Evolutionary conservation across 2,113 vertebrate species (phyloP).

Genomic region (Ibidorhyncha struthersii): DNA sequence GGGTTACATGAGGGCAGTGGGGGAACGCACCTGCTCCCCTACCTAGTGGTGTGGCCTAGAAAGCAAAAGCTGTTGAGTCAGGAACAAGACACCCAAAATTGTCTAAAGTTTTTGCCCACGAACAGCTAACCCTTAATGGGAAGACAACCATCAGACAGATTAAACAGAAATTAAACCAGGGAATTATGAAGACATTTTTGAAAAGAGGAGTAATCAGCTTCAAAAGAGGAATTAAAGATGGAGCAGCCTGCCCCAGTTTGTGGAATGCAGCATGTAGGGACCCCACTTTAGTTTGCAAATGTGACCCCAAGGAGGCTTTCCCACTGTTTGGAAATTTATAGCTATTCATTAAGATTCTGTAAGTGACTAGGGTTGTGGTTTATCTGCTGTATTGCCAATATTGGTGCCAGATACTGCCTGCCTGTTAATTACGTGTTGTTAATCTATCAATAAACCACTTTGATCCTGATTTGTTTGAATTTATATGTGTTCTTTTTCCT

Average conservation of each 20-base stretch:
- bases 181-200: background rate
- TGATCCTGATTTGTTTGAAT: background rate
- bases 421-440: background rate
- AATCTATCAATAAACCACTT: background rate
- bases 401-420: background rate
- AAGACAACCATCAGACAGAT: background rate
- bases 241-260: background rate
- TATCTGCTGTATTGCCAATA: background rate
- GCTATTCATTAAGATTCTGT: background rate
- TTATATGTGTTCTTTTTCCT: background rate
- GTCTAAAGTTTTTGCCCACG: background rate
- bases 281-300: background rate
- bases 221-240: background rate
- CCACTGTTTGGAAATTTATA: background rate
- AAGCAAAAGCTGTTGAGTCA: background rate
- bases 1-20: fast-evolving
- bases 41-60: background rate
- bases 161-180: background rate
- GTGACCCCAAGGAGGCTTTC: background rate
- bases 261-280: background rate
- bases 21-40: background rate
- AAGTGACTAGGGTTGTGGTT: background rate
- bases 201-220: background rate
- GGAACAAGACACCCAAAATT: background rate
- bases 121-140: background rate